Conservation (phyloP, 2,113 vertebrate genomes). For the Leucoraja erinaceus region DNA sequence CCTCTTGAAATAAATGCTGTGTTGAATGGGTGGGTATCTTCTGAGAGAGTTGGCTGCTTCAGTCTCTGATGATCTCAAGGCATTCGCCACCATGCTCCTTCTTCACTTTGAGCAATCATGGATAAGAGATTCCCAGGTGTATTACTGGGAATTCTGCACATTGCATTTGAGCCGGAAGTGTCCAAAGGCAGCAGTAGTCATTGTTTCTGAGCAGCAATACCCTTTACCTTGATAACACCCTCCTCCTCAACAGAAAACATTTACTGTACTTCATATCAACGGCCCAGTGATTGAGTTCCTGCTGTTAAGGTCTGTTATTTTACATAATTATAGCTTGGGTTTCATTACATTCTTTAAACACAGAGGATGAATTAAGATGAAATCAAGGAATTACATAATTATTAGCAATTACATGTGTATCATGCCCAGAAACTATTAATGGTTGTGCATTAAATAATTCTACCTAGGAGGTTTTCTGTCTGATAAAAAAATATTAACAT, state of each 20-base stretch:
- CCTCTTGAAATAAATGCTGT: no score
- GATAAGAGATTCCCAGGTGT: no score
- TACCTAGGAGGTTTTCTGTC: background rate
- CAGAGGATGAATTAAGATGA: background rate
- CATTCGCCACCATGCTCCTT: no score
- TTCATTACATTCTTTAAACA: background rate
- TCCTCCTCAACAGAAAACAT: background rate
- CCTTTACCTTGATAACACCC: no score
- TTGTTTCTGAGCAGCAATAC: no score
- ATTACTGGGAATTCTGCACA: background rate
- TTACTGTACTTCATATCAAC: background rate
- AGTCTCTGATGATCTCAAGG: no score
- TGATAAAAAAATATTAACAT: background rate
- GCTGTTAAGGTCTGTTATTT: background rate
- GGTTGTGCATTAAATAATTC: background rate
- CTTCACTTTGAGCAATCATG: no score
- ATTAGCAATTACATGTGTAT: background rate
- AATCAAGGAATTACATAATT: background rate
- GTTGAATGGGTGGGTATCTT: no score
- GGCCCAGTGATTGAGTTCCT: background rate
- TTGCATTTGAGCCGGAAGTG: background rate
- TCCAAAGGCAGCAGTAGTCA: background rate
- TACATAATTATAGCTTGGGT: background rate
- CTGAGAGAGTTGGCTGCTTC: no score
- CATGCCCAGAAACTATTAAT: background rate